Evolutionary conservation across 1,140 invertebrate genomes (phyloP), one percentile per base, ranked within the genome.

Genomic region (Anastrepha obliqua): DNA sequence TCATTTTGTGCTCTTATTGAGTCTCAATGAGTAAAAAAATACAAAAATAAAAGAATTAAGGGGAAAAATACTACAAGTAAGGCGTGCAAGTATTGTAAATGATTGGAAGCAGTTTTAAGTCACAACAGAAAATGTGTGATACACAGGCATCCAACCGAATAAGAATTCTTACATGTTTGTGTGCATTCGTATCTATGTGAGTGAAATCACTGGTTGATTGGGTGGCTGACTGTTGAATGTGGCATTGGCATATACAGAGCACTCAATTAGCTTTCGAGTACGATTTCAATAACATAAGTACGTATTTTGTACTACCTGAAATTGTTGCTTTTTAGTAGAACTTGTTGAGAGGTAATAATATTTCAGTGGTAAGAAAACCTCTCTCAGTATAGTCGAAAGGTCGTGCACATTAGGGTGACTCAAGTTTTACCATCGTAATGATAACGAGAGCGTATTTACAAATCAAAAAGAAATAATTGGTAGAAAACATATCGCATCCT

Each of bases 211-310:
- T 47, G 70, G 15, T 13, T 74, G 70, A 74, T 74, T 74, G 70
- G 70, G 15, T 74, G 42, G 39, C n/a, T 74, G 70, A 17, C 13
- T 74, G 7, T 17, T 5, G 70, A 74, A 44, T 47, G 42, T 74
- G 70, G n/a, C 70, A 51, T 74, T 74, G n/a, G 20, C 70, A 6
- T 55, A 5, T 74, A 13, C 70, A 17, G 42, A 47, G 15, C 44
- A 74, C 70, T 74, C 42, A 74, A 74, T 51, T 74, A 74, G 70
- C 70, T 74, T 51, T 47, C n/a, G 15, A 74, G 70, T 8, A 42
- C 29, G 13, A 44, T 17, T n/a, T 51, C 44, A 44, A n/a, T 44
- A 6, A n/a, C 65, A 70, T 15, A 70, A 70, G 39, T 70, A 70
- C 39, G 15, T 74, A 74, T 44, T 42, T 47, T 47, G 70, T 47